These are phyloP conservation scores for Pipistrellus pygmaeus DNA, from an alignment of 2,797 vertebrate genomes.

Conservation along the genomic window DNA sequence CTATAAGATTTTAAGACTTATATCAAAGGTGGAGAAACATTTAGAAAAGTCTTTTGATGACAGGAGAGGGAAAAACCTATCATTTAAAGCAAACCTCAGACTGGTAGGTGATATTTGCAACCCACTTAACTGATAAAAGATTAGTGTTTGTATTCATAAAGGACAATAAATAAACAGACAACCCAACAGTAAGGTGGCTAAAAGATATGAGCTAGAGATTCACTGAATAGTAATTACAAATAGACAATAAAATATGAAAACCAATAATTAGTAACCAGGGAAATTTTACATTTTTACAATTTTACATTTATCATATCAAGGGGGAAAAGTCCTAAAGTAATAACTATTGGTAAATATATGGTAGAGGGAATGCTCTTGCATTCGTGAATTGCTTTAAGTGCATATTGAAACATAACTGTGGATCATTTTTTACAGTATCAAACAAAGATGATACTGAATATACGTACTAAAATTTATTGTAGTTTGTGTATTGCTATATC, in stretches of 20 bases:
- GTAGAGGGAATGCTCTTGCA: neutral
- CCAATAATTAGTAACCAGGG: neutral
- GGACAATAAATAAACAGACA: neutral
- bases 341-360: neutral
- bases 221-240: neutral
- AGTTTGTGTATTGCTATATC: neutral
- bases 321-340: neutral
- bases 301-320: neutral
- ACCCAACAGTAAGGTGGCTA: neutral
- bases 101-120: neutral
- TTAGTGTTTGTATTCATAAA: neutral
- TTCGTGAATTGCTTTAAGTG: neutral
- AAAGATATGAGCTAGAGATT: neutral
- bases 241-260: neutral
- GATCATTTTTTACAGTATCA: neutral
- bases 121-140: neutral
- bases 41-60: neutral
- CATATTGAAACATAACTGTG: neutral
- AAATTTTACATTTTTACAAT: conserved; percentile 14
- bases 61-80: neutral
- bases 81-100: neutral
- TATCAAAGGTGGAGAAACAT: neutral
- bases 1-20: neutral
- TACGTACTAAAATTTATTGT: neutral
- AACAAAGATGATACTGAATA: neutral